Percentiles rank a stretch among this genome's conserved stretches.
Evolutionary conservation across 2,888 invertebrate species (phyloP).

Genomic region (Agelastica alni): DNA sequence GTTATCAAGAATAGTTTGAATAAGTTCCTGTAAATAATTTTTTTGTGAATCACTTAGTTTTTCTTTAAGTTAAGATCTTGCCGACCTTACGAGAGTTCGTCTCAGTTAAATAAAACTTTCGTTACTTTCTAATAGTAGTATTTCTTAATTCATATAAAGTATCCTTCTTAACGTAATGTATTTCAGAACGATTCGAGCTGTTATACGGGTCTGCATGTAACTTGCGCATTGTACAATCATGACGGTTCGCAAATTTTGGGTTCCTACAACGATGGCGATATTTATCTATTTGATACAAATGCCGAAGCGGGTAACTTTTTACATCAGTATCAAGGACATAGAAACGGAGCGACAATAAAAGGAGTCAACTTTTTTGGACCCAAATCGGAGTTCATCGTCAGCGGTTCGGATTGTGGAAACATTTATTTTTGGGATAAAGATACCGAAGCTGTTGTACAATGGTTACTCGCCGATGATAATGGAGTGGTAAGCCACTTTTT

Average conservation of each 20-base stretch:
- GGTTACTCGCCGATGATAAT: conserved; percentile 77
- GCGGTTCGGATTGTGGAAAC: conserved; percentile 92
- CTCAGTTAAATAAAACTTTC: too few relatives aligned
- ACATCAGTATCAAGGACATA: conserved; percentile 63
- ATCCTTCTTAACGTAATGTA: too few relatives aligned
- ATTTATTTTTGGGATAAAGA: conserved; percentile 89
- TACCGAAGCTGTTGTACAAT: conserved; percentile 87
- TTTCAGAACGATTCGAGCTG: conserved; percentile 7
- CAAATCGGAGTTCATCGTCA: conserved; percentile 85
- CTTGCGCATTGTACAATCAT: conserved; percentile 89
- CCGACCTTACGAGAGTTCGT: too few relatives aligned
- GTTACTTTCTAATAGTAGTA: too few relatives aligned
- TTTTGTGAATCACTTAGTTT: too few relatives aligned
- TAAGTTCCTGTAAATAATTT: too few relatives aligned
- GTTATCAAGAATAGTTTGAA: too few relatives aligned
- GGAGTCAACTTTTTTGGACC: conserved; percentile 95
- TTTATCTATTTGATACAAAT: conserved; percentile 82
- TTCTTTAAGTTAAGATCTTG: too few relatives aligned
- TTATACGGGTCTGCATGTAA: conserved; percentile 65
- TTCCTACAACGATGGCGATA: conserved; percentile 92
- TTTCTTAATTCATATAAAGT: too few relatives aligned
- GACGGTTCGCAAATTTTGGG: conserved; percentile 89
- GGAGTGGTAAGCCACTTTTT: conserved; percentile 85
- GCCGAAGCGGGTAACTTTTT: conserved; percentile 58
- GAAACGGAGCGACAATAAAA: conserved; percentile 60